A percentile compares a stretch with the other conserved stretches of the same genome.
Evolutionary conservation across 1,140 invertebrate genomes (phyloP).

Genomic region (Delia radicum): DNA sequence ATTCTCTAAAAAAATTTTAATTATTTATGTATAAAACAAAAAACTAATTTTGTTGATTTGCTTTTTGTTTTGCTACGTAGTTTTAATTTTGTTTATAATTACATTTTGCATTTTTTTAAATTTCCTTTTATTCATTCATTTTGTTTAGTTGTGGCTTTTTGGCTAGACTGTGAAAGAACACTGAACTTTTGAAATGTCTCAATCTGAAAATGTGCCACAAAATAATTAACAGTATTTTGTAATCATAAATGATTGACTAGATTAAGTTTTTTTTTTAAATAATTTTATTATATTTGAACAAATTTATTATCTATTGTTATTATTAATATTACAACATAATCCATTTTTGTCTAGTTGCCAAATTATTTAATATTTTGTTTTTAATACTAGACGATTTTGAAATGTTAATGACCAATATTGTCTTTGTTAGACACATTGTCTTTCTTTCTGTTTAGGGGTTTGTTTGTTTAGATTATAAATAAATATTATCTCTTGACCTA

Average conservation of each 20-base stretch:
- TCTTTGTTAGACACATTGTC: background rate
- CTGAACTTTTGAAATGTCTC: background rate
- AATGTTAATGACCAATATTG: background rate
- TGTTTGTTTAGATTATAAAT: background rate
- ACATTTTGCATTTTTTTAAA: background rate
- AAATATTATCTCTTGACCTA: background rate
- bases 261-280: background rate
- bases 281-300: background rate
- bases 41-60: background rate
- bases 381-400: background rate
- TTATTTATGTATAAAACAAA: background rate
- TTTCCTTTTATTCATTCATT: background rate
- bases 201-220: background rate
- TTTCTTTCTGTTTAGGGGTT: background rate
- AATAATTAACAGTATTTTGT: background rate
- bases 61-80: conserved; percentile 1
- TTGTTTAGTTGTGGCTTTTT: background rate
- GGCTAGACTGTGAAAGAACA: background rate
- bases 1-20: background rate
- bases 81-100: background rate
- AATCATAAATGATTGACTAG: background rate
- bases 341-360: background rate
- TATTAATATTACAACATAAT: background rate
- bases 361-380: conserved; percentile 19
- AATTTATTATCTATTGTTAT: no score